Percentiles rank a stretch among this genome's conserved stretches.
These are phyloP conservation scores for Montipora sp. DNA, from an alignment of 64 coral and sea anemone species.

Conservation along the genomic window DNA sequence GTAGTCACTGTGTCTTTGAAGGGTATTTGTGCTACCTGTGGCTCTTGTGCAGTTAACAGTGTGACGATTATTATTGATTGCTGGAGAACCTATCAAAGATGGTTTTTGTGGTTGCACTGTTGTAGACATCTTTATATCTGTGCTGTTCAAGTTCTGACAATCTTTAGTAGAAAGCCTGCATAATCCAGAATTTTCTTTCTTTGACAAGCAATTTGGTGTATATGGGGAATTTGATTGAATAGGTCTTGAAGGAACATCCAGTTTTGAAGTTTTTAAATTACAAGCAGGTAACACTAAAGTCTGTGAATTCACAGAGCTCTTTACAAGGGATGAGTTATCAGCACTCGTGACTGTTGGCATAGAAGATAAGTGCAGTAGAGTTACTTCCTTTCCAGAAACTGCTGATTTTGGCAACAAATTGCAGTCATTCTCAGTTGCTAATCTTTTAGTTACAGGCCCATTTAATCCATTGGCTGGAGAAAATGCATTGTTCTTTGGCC, in stretches of 20 bases:
- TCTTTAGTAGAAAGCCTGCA: background rate
- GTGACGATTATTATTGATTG: no score
- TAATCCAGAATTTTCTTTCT: background rate
- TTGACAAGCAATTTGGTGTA: background rate
- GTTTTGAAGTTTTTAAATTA: background rate
- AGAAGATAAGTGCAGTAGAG: background rate
- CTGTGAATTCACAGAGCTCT: background rate
- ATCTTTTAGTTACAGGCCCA: slow-evolving; percentile 36
- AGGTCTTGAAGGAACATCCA: background rate
- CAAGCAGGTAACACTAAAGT: background rate
- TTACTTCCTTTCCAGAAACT: background rate
- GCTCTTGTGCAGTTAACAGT: background rate
- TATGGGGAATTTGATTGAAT: background rate
- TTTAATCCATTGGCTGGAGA: background rate
- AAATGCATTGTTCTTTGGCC: background rate
- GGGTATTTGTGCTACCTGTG: background rate
- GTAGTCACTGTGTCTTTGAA: background rate
- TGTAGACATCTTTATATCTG: background rate
- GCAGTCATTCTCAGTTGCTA: background rate
- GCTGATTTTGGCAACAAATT: background rate
- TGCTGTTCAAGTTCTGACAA: background rate
- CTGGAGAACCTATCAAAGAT: background rate
- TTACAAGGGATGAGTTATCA: background rate
- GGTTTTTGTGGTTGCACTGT: background rate
- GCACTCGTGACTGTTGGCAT: background rate